Conservation (phyloP, 2,113 vertebrate species). For the Eublepharis macularius region DNA sequence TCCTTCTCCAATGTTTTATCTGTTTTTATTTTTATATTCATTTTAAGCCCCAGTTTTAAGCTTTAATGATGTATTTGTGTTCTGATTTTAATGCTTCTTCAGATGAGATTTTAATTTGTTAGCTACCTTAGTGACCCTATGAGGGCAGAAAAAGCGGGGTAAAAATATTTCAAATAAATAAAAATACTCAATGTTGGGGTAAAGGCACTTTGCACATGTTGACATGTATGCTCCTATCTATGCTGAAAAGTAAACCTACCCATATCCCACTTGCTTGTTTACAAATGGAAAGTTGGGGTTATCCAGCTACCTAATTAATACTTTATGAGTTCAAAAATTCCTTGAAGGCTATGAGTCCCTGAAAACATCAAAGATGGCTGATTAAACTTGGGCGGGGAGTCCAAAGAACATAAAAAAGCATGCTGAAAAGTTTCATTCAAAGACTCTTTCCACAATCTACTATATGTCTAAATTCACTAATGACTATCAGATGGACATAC, state of each 20-base stretch:
- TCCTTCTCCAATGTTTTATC: too few species aligned
- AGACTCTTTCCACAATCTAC: not conserved
- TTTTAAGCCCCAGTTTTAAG: too few species aligned
- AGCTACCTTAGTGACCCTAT: too few species aligned
- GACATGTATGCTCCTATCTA: not conserved
- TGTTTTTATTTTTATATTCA: too few species aligned
- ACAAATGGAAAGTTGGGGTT: not conserved
- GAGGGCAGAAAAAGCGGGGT: too few species aligned
- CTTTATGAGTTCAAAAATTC: not conserved
- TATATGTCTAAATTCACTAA: not conserved
- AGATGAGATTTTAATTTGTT: too few species aligned
- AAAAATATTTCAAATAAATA: too few species aligned
- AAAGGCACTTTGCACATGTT: not conserved
- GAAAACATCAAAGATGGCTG: not conserved
- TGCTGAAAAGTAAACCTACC: not conserved
- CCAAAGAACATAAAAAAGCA: not conserved
- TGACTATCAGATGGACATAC: too few species aligned
- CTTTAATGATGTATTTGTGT: too few species aligned
- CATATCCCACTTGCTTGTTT: not conserved
- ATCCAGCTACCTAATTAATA: not conserved
- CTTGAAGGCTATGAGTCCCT: not conserved
- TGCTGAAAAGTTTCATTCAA: not conserved
- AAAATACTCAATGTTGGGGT: too few species aligned
- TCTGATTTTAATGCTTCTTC: too few species aligned
- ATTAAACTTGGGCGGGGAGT: not conserved